Base-by-base conservation (phyloP, 2,113 vertebrate genomes). In the Vimba vimba region DNA sequence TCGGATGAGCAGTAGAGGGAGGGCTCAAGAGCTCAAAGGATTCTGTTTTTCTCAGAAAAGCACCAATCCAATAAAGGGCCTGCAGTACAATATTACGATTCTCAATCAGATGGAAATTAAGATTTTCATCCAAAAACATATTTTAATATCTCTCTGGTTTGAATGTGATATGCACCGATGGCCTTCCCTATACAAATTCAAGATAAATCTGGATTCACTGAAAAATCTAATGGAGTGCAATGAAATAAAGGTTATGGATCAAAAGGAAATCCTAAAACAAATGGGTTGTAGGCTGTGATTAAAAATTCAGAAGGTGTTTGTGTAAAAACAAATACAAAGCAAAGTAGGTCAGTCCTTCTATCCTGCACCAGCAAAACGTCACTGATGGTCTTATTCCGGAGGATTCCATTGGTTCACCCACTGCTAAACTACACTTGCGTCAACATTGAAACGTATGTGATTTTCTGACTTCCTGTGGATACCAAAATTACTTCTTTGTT, bases 1-100 rank as follows among this genome's bases (percentile, higher is more conserved):
- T 83, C 81, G 2, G 50, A 83, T 4, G 78, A 74, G 39, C 17
- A 45, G 17, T 15, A 77, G 25, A 59, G 43, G 64, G 33, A 78
- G 45, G 11, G 33, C 21, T 15, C 6, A 36, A 71, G 23, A 43
- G n/a, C n/a, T 62, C 12, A 86, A 71, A 73, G 36, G 77, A 81
- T 74, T 74, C 2, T 4, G 30, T 47, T 81, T 43, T 78, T 81
- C 55, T 64, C 19, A 74, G 78, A 75, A 86, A 86, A 73, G 17
- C 50, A 64, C 43, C 30, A 64, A 64, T 36, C 57, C 68, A 82
- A 64, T 82, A 86, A 27, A 1, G 13, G 23, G 15, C 66, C 47
- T 52, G 60, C 13, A 13, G 43, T 74, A 23, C 19, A 57, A 57
- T 57, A 50, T 59, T 39, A 36, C 21, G 43, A 59, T 60, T 82